Evolutionary conservation across 2,888 invertebrate genomes (phyloP), one percentile per base, ranked within the genome.

Genomic region (Cetonia aurata): DNA sequence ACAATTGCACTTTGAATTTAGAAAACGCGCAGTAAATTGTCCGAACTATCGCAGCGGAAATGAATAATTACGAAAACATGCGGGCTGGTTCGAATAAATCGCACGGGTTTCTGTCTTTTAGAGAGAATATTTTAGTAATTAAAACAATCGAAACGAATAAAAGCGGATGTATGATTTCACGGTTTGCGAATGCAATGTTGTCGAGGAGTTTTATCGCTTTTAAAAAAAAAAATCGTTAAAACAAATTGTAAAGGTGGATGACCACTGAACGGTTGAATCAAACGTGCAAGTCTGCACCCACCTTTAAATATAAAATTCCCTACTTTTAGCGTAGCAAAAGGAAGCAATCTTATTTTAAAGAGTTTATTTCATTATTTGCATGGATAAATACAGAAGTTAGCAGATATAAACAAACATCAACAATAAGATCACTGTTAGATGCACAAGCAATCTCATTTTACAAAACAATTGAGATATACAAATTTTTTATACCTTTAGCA

Each of bases 381-480:
- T 65, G 62, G 17, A 33, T 15, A 31, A 44, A 50, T 50, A 50
- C 50, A 33, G 2, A 60, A 15, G 31, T 33, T 46, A 37, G 46
- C 25, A 65, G 50, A 41, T 12, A 15, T 33, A 56, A 56, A 56
- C 25, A 10, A 37, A 56, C 15, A 56, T 37, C 37, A 42, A n/a
- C 37, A 50, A 65, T 15, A 37, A 65, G 41, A 65, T 50, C n/a
- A 50, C 25, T 46, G 9, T 48, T 41, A 17, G 37, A 17, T 19
- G 37, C 50, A 12, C 15, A 52, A 60, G 9, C 37, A 12, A 65
- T 65, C 62, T 65, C 62, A 65, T 65, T 50, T 65, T 50, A 50
- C 37, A 46, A 65, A 65, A 65, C 62, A 50, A 65, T 50, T 50
- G 62, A 65, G 62, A 50, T 65, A 33, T 37, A 37, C 37, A 3